Base-by-base conservation (phyloP, 2,888 invertebrate genomes). In the Octonoba sinensis region DNA sequence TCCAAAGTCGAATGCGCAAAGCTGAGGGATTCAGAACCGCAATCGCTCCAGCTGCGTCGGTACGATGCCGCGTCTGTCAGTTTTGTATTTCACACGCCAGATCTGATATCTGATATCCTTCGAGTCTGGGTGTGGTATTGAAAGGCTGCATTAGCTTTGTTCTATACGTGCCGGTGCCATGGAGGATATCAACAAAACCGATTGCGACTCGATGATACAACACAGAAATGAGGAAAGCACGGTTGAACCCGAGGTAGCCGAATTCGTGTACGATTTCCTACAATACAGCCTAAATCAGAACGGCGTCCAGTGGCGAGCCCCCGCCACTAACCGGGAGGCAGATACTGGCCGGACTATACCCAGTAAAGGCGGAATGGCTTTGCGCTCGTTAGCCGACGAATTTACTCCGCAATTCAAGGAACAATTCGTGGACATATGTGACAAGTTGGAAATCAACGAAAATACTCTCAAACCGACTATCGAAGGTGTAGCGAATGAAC, bases 401-500 rank as follows among this genome's bases (percentile, higher is more conserved):
- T 83, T 83, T 22, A 11, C 49, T 6, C 13, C 74, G 3, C 76
- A 76, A 27, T 83, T 67, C 47, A 69, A 67, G 36, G 79, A 83
- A 6, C 74, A 73, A 15, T 79, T 83, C 24, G 47, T 59, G 18
- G 75, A 79, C 16, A 83, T 83, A 75, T 79, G 75, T 46, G 62
- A 65, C 1, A 62, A 74, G 47, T 20, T 83, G 18, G 65, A 69
- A 16, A 20, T 83, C 24, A 66, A 12, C 15, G 69, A 62, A 8
- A 59, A 70, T 3, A 88, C 87, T 69, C 88, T 88, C 8, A 86
- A 87, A 73, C 86, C 87, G 24, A 88, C 89, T 20, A 89, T 89
- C 84, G 85, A 86, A 18, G 87, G 87, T n/a, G 88, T 89, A 24
- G 87, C 88, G 62, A 86, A 88, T 76, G 89, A 89, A 85, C 84